Percentiles rank a stretch among this genome's conserved stretches.
phyloP scores from a whole-genome alignment of 2,797 vertebrate genomes.

The Morelia viridis region DNA sequence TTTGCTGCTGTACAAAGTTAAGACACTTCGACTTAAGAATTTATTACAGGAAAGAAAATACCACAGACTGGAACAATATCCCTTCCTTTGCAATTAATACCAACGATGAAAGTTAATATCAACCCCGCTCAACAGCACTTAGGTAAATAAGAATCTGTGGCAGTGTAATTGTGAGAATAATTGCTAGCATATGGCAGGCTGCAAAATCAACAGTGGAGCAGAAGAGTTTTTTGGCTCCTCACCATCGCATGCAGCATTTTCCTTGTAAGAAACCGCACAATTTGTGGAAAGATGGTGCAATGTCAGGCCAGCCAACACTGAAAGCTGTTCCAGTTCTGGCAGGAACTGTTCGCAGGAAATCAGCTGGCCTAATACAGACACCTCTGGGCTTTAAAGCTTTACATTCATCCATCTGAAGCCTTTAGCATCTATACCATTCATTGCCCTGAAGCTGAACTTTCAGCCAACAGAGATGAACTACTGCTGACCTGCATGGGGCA shows the following conservation, averaged over 20 bases:
- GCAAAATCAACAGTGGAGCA: conserved; percentile 17
- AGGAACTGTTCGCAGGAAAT: neutral
- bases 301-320: neutral
- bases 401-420: neutral
- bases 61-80: conserved; percentile 33
- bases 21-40: conserved; percentile 22
- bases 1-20: neutral
- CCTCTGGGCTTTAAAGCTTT: neutral
- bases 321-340: neutral
- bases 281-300: neutral
- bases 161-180: conserved; percentile 32
- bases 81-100: conserved; percentile 62
- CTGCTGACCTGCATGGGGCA: conserved; percentile 26
- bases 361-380: neutral
- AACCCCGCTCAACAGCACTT: conserved; percentile 42
- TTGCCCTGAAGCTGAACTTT: neutral
- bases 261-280: conserved; percentile 16
- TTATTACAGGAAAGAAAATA: conserved; percentile 38
- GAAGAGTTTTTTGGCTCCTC: neutral
- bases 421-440: neutral
- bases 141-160: conserved; percentile 64
- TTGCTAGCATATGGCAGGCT: neutral
- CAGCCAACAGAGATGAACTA: conserved; percentile 22
- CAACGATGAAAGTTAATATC: conserved; percentile 53
- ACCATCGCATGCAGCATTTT: conserved; percentile 36